Percentiles rank a stretch among this genome's conserved stretches.
These are phyloP conservation scores for Dermochelys coriacea DNA, from an alignment of 2,797 vertebrate genomes.

Conservation along the genomic window DNA sequence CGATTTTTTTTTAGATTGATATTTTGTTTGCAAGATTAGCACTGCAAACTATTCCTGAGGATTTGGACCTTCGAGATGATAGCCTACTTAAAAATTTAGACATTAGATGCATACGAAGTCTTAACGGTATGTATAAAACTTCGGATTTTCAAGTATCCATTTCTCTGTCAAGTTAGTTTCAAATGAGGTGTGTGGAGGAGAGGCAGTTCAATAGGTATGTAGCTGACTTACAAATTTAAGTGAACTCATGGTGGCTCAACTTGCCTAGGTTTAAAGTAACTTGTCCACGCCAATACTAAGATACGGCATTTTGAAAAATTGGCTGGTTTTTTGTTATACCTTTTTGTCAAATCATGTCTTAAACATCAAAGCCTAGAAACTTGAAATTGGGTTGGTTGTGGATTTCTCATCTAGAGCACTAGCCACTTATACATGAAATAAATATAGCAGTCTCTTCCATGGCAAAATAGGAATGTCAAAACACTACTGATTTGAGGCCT, in stretches of 20 bases:
- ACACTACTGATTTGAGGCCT: neutral
- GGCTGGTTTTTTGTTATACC: neutral
- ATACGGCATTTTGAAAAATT: neutral
- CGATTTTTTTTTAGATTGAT: slow-evolving; percentile 85
- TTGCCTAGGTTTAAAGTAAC: neutral
- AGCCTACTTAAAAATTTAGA: slow-evolving; percentile 88
- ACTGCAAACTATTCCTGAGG: slow-evolving; percentile 88
- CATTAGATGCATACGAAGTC: slow-evolving; percentile 90
- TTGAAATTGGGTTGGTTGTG: neutral
- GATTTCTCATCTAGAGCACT: neutral
- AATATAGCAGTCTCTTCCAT: neutral
- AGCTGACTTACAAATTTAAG: neutral
- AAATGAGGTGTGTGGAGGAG: neutral
- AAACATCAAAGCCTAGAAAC: neutral
- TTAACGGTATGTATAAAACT: slow-evolving; percentile 85
- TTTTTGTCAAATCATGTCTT: neutral
- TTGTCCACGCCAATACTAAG: neutral
- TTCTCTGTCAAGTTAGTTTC: neutral
- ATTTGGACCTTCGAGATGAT: slow-evolving; percentile 89
- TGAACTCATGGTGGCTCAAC: neutral
- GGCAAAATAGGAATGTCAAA: neutral
- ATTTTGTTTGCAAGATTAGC: slow-evolving; percentile 90
- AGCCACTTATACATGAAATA: neutral
- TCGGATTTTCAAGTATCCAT: neutral
- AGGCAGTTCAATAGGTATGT: neutral